phyloP scores from a whole-genome alignment of 2,797 vertebrate genomes.

The Coendou prehensilis region DNA sequence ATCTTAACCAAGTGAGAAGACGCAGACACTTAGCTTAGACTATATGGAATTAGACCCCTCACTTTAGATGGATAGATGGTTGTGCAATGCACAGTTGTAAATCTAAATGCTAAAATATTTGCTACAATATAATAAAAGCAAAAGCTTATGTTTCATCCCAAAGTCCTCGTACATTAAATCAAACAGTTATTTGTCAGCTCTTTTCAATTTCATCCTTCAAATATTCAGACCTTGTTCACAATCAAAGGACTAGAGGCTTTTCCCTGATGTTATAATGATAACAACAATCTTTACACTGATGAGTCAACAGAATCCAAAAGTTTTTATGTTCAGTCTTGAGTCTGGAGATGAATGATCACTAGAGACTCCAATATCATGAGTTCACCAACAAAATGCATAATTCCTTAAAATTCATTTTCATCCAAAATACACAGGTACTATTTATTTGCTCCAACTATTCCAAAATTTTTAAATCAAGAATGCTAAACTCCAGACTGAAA shows the following conservation, averaged over 20 bases:
- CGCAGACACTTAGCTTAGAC: background rate
- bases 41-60: background rate
- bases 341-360: background rate
- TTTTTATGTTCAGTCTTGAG: background rate
- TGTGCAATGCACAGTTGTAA: background rate
- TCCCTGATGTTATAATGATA: background rate
- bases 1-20: background rate
- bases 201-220: background rate
- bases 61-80: background rate
- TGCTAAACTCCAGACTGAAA: background rate
- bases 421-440: background rate
- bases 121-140: background rate
- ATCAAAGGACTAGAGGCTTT: background rate
- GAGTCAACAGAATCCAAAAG: background rate
- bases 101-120: background rate
- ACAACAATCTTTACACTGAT: background rate
- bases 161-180: background rate
- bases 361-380: fast-evolving
- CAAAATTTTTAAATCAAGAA: background rate
- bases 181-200: background rate
- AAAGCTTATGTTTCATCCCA: background rate
- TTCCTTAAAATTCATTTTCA: background rate
- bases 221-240: background rate
- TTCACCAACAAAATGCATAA: background rate
- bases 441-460: background rate